phyloP scores from a whole-genome alignment of 2,113 vertebrate genomes.

The Mesembrinibis cayennensis region DNA sequence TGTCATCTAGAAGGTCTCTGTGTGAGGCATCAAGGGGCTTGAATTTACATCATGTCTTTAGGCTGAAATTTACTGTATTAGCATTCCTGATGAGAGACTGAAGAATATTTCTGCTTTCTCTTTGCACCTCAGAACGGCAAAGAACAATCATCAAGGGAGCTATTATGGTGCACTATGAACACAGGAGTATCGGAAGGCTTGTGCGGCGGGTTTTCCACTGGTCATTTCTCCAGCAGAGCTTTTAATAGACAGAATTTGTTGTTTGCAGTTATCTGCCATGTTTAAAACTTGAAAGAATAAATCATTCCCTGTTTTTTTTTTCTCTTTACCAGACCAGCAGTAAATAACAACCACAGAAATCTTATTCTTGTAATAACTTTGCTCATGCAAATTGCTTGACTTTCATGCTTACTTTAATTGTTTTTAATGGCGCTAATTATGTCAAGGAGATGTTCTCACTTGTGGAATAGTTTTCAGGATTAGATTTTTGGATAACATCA shows the following conservation, averaged over 20 bases:
- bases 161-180: neutral
- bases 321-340: neutral
- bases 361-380: neutral
- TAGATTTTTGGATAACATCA: neutral
- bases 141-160: neutral
- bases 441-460: neutral
- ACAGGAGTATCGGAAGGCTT: neutral
- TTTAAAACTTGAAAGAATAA: neutral
- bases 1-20: neutral
- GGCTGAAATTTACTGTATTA: neutral
- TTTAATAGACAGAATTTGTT: constrained; percentile 42
- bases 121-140: neutral
- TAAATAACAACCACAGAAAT: neutral
- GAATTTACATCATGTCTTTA: neutral
- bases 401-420: neutral
- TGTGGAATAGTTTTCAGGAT: neutral
- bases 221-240: constrained; percentile 4
- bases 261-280: neutral
- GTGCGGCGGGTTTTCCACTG: neutral
- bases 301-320: neutral
- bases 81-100: neutral
- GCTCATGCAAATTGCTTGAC: neutral
- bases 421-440: neutral
- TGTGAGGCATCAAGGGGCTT: neutral
- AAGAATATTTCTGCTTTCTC: neutral